phyloP scores from a whole-genome alignment of 1,140 invertebrate genomes.

The Drosophila quadrilineata region DNA sequence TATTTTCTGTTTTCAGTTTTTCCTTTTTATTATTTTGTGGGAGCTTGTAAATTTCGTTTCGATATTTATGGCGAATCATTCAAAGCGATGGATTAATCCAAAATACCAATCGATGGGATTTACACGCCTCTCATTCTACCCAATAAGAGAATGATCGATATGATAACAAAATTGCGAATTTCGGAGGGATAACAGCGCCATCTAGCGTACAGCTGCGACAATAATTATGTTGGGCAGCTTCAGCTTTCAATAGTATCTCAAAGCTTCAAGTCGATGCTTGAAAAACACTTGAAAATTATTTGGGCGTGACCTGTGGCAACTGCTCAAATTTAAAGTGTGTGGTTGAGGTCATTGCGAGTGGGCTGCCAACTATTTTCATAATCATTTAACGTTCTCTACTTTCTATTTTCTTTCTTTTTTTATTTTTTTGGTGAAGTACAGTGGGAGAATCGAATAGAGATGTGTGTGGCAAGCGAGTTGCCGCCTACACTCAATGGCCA shows the following conservation, averaged over 20 bases:
- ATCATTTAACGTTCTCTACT: slow-evolving; percentile 75
- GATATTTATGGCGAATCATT: slow-evolving; percentile 38
- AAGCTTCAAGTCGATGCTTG: slow-evolving; percentile 27
- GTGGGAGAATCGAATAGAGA: no score
- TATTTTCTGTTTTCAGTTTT: slow-evolving; percentile 47
- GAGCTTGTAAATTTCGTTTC: slow-evolving; percentile 20
- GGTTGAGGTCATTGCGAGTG: slow-evolving; percentile 54
- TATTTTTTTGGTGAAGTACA: slow-evolving; percentile 33
- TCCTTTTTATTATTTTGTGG: not conserved
- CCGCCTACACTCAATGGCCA: slow-evolving; percentile 70
- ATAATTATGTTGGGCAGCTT: no score
- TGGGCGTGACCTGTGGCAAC: slow-evolving; percentile 68
- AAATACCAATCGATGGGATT: slow-evolving; percentile 8
- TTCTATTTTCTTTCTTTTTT: no score
- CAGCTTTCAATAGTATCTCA: no score
- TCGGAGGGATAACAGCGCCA: no score
- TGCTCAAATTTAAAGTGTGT: slow-evolving; percentile 41
- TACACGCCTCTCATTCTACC: no score
- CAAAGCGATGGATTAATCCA: not conserved
- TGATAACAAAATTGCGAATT: no score
- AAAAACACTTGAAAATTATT: slow-evolving; percentile 63
- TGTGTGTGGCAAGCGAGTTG: slow-evolving; percentile 10
- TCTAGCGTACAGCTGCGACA: no score
- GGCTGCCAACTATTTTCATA: slow-evolving; percentile 74
- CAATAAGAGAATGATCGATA: no score